phyloP scores from a whole-genome alignment of 2,888 invertebrate species.

The Ochropleura leucogaster region DNA sequence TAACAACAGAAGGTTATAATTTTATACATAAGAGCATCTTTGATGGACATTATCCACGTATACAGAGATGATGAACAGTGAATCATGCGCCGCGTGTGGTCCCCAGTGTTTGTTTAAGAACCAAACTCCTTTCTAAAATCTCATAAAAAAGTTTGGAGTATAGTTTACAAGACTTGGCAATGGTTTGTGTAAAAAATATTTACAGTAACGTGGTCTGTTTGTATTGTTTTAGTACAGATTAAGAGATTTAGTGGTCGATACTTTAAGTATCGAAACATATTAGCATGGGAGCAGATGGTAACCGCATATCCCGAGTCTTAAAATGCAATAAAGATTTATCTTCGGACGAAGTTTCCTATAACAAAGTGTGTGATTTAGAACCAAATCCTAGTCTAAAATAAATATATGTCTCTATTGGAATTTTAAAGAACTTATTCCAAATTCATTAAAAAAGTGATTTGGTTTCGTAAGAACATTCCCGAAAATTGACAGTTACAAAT shows the following conservation, averaged over 20 bases:
- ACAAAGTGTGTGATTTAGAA: conserved; percentile 13
- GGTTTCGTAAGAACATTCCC: not conserved
- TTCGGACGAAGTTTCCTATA: conserved; percentile 11
- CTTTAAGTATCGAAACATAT: conserved; percentile 40
- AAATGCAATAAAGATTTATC: conserved; percentile 45
- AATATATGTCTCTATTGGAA: conserved; percentile 1
- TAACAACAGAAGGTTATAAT: conserved; percentile 40
- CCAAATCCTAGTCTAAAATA: conserved; percentile 5
- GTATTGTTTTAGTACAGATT: conserved; percentile 57
- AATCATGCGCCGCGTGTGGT: conserved; percentile 79
- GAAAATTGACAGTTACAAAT: conserved; percentile 30
- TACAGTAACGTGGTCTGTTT: conserved; percentile 57
- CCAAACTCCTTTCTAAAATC: conserved; percentile 69
- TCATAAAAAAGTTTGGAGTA: conserved; percentile 66
- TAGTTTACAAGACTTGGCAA: conserved; percentile 70
- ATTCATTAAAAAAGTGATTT: not conserved
- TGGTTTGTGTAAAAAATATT: conserved; percentile 63
- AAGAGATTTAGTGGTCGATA: conserved; percentile 44
- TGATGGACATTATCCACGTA: conserved; percentile 62
- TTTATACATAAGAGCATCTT: conserved; percentile 50
- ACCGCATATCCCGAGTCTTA: conserved; percentile 43
- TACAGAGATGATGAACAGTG: conserved; percentile 61
- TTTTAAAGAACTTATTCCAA: not conserved
- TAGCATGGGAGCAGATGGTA: conserved; percentile 53
- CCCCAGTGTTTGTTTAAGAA: conserved; percentile 73